Percentiles rank a stretch among this genome's conserved stretches.
Conservation (phyloP, 2,797 vertebrate genomes). For the Epinephelus awoara region DNA sequence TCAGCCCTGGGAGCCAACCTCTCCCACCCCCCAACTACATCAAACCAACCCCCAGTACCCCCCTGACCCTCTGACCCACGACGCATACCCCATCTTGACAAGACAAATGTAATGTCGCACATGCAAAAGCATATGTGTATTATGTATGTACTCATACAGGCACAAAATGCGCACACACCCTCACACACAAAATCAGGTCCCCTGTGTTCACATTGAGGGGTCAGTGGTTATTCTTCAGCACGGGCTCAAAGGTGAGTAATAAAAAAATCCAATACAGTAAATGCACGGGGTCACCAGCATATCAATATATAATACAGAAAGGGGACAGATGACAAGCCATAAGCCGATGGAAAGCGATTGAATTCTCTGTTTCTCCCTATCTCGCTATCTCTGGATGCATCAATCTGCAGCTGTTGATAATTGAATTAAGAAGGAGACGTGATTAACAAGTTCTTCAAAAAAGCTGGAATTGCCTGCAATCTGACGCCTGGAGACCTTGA, state of each 20-base stretch:
- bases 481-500: slow-evolving; percentile 71
- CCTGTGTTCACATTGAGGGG: slow-evolving; percentile 86
- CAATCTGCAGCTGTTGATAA: slow-evolving; percentile 85
- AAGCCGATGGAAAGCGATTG: slow-evolving; percentile 85
- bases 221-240: slow-evolving; percentile 90
- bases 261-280: slow-evolving; percentile 93
- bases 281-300: slow-evolving; percentile 87
- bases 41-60: slow-evolving; percentile 72
- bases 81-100: slow-evolving; percentile 63
- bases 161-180: slow-evolving; percentile 22
- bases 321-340: slow-evolving; percentile 90
- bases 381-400: slow-evolving; percentile 77
- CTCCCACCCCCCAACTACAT: slow-evolving; percentile 76
- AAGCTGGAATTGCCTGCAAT: slow-evolving; percentile 80
- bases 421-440: slow-evolving; percentile 83
- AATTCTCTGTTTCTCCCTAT: slow-evolving; percentile 77
- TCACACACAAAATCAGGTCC: slow-evolving; percentile 39
- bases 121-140: slow-evolving; percentile 65
- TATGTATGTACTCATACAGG: slow-evolving; percentile 58
- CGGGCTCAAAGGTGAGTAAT: slow-evolving; percentile 91
- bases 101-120: slow-evolving; percentile 64
- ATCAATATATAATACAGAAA: slow-evolving; percentile 88
- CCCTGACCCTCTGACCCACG: slow-evolving; percentile 76
- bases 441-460: slow-evolving; percentile 87
- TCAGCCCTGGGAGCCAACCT: slow-evolving; percentile 74